Conservation (phyloP, 2,888 invertebrate genomes). For the Melinaea marsaeus region DNA sequence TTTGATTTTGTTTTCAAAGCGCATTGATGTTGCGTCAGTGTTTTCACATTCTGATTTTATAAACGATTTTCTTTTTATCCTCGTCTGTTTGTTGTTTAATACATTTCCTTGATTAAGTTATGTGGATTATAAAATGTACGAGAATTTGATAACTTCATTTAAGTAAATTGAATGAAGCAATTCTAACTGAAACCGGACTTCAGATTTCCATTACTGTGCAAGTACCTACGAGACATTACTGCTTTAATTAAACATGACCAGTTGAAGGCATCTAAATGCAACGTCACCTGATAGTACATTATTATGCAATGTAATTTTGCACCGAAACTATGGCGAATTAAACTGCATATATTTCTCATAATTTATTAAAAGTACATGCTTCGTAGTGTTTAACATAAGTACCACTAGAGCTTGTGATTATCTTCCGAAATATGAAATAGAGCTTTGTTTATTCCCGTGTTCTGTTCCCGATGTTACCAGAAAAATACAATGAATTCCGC, state of each 20-base stretch:
- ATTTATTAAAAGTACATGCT: too few species aligned
- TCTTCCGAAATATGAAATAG: too few species aligned
- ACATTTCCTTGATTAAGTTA: too few species aligned
- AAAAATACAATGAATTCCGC: constrained; percentile 14
- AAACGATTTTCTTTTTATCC: background rate
- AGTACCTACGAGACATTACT: constrained; percentile 25
- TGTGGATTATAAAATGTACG: too few species aligned
- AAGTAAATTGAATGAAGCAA: constrained; percentile 10
- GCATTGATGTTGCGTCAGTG: constrained; percentile 13
- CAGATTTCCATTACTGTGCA: constrained; percentile 21
- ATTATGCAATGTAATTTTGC: too few species aligned
- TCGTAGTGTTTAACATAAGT: too few species aligned
- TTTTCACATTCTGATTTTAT: background rate
- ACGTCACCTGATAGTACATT: background rate
- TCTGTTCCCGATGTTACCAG: background rate
- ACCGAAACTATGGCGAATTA: too few species aligned
- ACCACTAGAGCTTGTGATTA: too few species aligned
- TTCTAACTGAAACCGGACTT: constrained; percentile 18
- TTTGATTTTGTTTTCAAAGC: constrained; percentile 21
- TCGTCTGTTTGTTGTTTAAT: too few species aligned
- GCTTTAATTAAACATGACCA: constrained; percentile 27
- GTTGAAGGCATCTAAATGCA: constrained; percentile 12
- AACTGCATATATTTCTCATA: too few species aligned
- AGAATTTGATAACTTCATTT: too few species aligned
- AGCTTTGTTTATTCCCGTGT: background rate